A percentile compares a stretch with the other conserved stretches of the same genome.
Conservation (phyloP, 2,113 vertebrate species). For the Sminthopsis crassicaudata region DNA sequence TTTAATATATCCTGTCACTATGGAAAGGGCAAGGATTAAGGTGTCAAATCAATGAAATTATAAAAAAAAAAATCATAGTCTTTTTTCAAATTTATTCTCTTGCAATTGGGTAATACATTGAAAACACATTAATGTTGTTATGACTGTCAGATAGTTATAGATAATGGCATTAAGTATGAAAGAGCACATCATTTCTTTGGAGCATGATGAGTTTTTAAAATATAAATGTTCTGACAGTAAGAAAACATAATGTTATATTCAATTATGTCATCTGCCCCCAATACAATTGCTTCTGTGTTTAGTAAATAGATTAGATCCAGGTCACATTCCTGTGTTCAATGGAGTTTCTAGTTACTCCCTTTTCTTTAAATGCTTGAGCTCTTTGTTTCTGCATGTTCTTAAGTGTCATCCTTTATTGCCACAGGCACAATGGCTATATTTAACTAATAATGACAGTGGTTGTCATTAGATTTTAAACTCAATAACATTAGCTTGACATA, state of each 20-base stretch:
- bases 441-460: slow-evolving; percentile 87
- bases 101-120: slow-evolving; percentile 31
- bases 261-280: slow-evolving; percentile 73
- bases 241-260: slow-evolving; percentile 74
- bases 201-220: slow-evolving; percentile 65
- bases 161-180: slow-evolving; percentile 65
- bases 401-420: slow-evolving; percentile 83
- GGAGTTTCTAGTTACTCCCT: slow-evolving; percentile 82
- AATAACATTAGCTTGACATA: slow-evolving; percentile 90
- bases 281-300: slow-evolving; percentile 77
- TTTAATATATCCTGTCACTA: neutral
- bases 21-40: slow-evolving; percentile 53
- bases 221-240: slow-evolving; percentile 71
- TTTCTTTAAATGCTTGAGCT: slow-evolving; percentile 81
- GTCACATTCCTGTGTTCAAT: slow-evolving; percentile 85
- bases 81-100: slow-evolving; percentile 47
- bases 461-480: slow-evolving; percentile 90
- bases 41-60: slow-evolving; percentile 41
- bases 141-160: slow-evolving; percentile 51
- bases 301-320: slow-evolving; percentile 80
- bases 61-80: slow-evolving; percentile 43
- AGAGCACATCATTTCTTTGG: slow-evolving; percentile 43
- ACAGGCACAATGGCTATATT: slow-evolving; percentile 83
- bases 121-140: slow-evolving; percentile 57
- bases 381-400: slow-evolving; percentile 86